Percentiles rank a stretch among this genome's conserved stretches.
Conservation (phyloP, 2,113 vertebrate species). For the Lates calcarifer region DNA sequence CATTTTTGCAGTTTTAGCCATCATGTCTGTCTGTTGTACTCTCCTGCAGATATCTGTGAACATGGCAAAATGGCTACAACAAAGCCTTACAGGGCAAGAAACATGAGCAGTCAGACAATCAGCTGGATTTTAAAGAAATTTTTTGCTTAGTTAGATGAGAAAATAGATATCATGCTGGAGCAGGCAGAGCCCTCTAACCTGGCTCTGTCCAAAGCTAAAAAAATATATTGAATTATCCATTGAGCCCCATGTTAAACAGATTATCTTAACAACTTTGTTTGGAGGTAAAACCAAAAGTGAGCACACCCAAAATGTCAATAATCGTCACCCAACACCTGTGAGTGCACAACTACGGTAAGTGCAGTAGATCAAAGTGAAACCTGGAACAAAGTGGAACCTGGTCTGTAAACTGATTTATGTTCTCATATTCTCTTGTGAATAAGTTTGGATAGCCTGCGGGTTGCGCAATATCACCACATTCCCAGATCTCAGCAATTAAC, state of each 20-base stretch:
- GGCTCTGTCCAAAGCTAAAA: not conserved
- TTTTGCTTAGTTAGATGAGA: not conserved
- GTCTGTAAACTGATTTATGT: not conserved
- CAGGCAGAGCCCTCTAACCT: not conserved
- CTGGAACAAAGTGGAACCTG: not conserved
- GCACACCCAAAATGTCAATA: too few species aligned
- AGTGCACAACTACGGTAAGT: not conserved
- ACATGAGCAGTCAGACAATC: not conserved
- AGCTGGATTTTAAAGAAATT: not conserved
- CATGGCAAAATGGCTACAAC: not conserved
- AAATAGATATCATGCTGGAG: not conserved
- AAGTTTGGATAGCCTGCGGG: not conserved
- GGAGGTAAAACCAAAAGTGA: not conserved
- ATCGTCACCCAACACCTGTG: not conserved
- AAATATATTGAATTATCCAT: not conserved
- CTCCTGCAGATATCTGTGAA: not conserved
- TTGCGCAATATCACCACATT: not conserved
- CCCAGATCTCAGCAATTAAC: not conserved
- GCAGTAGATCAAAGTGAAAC: not conserved
- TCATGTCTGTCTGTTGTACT: not conserved
- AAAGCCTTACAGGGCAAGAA: not conserved
- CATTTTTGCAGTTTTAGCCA: constrained; percentile 7
- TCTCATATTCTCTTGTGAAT: not conserved
- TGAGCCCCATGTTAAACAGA: not conserved
- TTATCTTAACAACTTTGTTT: not conserved